Base-by-base conservation (phyloP, 1,140 invertebrate genomes). In the Eumeta japonica region DNA sequence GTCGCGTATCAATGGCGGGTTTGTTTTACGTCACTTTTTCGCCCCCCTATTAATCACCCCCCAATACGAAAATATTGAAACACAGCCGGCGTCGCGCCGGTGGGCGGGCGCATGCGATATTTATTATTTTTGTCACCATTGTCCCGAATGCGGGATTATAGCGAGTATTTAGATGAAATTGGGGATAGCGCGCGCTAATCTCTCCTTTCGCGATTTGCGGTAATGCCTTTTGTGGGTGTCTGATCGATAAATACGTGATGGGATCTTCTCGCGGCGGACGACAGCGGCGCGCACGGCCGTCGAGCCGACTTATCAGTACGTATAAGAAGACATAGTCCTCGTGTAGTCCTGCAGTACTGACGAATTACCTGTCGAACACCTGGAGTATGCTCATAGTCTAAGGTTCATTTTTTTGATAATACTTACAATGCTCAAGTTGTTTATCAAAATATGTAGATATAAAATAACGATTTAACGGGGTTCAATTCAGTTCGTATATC, bases 51-150 rank as follows among this genome's bases (percentile, higher is more conserved):
- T 67, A 63, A 58, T 59, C 46, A 46, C 53, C 65, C 53, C 65
- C 63, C 52, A 50, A 49, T 58, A 60, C 52, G 53, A 66, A 62
- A 72, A 68, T 61, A 72, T 62, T 57, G 61, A 55, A 64, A 59
- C 61, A 51, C 52, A 52, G 49, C 24, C 15, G 15, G 32, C 19
- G 13, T 11, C 35, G 46, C 50, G 40, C 48, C 52, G 50, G 62
- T 70, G 57, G 68, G 68, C 64, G 68, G 41, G 31, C 5, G 39
- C 53, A 43, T 35, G 52, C 52, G 41, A 53, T 73, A 73, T 73
- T 73, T 73, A 73, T 73, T 73, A 73, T 73, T 73, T 70, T 66
- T 67, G 65, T 70, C 65, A 62, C 68, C 60, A 68, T 70, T 70
- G 68, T 68, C 48, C 15, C 37, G 39, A 14, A 17, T 41, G 27